A percentile compares a stretch with the other conserved stretches of the same genome.
Evolutionary conservation across 1,140 invertebrate species (phyloP).

Genomic region (Eurosta solidaginis): DNA sequence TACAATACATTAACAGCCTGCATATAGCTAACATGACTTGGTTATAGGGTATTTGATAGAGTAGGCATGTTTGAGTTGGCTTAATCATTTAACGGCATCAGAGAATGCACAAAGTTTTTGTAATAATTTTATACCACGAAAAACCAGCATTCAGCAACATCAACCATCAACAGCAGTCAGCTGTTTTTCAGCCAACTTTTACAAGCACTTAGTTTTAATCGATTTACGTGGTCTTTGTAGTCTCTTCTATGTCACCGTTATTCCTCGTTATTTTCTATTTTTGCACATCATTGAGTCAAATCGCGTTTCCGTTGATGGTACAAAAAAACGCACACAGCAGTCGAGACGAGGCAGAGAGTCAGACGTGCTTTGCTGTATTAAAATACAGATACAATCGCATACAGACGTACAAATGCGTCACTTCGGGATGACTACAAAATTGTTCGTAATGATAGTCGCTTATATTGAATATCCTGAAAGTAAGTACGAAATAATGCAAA

Average conservation of each 20-base stretch:
- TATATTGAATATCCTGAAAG: neutral
- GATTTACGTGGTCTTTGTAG: neutral
- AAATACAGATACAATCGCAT: neutral
- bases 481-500: no score
- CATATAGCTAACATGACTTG: no score
- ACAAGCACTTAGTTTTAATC: neutral
- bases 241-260: neutral
- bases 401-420: neutral
- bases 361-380: neutral
- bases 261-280: neutral
- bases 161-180: neutral
- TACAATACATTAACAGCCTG: no score
- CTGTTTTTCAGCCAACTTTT: neutral
- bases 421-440: neutral
- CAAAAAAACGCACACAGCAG: no score
- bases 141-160: no score
- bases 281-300: neutral
- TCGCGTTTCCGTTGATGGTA: constrained; percentile 4
- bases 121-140: no score
- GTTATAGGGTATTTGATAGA: no score
- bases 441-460: neutral
- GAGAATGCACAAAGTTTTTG: no score
- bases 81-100: no score
- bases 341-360: neutral
- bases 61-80: no score